phyloP scores from a whole-genome alignment of 2,113 vertebrate genomes.

The Nycticorax nycticorax region DNA sequence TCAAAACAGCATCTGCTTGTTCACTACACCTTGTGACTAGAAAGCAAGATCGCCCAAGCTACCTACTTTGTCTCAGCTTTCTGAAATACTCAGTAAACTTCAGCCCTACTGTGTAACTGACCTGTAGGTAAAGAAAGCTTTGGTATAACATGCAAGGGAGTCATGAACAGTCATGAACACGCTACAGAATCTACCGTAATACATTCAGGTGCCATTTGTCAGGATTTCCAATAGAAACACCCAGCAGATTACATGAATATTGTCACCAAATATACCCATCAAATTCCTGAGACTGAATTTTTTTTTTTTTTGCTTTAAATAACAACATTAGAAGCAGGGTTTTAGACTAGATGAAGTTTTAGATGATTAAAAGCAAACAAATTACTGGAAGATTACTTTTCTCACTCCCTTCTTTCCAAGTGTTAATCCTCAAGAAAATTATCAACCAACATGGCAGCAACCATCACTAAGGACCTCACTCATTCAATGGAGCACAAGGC shows the following conservation, averaged over 20 bases:
- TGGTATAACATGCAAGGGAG: neutral
- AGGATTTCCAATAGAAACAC: neutral
- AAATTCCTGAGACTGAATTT: neutral
- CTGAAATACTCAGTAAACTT: neutral
- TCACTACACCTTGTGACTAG: neutral
- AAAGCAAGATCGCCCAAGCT: neutral
- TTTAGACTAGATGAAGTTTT: neutral
- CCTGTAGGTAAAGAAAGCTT: neutral
- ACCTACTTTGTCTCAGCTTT: neutral
- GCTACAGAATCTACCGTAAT: accelerated
- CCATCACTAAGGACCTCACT: neutral
- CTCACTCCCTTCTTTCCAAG: neutral
- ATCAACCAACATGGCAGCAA: neutral
- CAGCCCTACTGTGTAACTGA: neutral
- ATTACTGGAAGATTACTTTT: neutral
- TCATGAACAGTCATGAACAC: neutral
- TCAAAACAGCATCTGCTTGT: neutral
- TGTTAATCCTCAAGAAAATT: neutral
- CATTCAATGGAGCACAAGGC: accelerated
- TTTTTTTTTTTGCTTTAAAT: neutral
- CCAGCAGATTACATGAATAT: neutral
- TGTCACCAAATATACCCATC: neutral
- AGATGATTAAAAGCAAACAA: neutral
- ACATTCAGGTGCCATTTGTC: accelerated
- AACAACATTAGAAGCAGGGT: neutral